Percentiles rank a stretch among this genome's conserved stretches.
Evolutionary conservation across 92 coral and sea anemone genomes (phyloP).

Genomic region (Porites rus): DNA sequence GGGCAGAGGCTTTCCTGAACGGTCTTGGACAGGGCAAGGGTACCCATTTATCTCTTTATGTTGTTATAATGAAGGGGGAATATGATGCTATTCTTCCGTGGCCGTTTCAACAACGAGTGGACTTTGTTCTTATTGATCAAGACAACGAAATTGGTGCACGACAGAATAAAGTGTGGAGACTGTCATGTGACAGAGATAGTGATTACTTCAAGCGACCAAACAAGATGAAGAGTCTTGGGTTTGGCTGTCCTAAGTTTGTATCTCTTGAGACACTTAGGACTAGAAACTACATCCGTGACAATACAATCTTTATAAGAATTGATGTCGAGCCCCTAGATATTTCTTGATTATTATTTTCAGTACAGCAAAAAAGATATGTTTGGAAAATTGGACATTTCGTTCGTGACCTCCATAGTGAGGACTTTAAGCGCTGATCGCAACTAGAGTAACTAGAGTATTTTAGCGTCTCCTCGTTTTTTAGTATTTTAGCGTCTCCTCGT

Average conservation of each 20-base stretch:
- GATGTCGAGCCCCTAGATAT: slow-evolving; percentile 96
- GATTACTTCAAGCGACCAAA: slow-evolving; percentile 97
- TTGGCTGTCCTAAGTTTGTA: slow-evolving; percentile 99
- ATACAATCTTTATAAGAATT: slow-evolving; percentile 94
- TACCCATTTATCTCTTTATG: slow-evolving; percentile 94
- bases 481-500: too few relatives aligned
- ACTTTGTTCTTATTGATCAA: slow-evolving; percentile 95
- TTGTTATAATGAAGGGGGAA: slow-evolving; percentile 97
- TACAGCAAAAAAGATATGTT: background rate
- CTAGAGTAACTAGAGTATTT: too few relatives aligned
- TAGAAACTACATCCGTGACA: slow-evolving; percentile 89
- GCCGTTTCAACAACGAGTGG: slow-evolving; percentile 99
- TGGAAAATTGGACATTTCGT: too few relatives aligned
- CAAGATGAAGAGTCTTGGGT: slow-evolving; percentile 95
- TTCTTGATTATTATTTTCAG: slow-evolving; percentile 21
- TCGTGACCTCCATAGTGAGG: too few relatives aligned
- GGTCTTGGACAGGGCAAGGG: slow-evolving; percentile 99
- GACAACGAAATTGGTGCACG: slow-evolving; percentile 82
- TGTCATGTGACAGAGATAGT: slow-evolving; percentile 95
- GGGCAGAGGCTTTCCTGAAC: slow-evolving; percentile 98
- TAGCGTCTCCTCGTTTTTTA: too few relatives aligned
- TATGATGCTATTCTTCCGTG: slow-evolving; percentile 97
- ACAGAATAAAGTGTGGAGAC: slow-evolving; percentile 95
- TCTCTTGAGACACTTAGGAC: slow-evolving; percentile 93
- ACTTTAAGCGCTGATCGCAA: too few relatives aligned